These are phyloP conservation scores for Hyles lineata DNA, from an alignment of 2,888 invertebrate genomes.

Conservation along the genomic window DNA sequence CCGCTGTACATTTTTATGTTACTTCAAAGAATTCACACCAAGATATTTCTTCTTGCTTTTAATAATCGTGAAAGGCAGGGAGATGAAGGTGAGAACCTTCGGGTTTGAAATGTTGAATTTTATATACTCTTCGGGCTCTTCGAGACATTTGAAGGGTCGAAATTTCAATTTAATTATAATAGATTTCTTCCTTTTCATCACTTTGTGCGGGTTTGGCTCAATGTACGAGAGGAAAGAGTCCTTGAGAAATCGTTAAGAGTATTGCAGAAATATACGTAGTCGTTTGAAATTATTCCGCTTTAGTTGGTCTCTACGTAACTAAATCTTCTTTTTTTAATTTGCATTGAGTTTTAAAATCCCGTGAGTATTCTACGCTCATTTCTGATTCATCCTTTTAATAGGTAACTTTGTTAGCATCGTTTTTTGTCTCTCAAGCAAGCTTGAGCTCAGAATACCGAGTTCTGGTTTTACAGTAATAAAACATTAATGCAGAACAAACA, in stretches of 20 bases:
- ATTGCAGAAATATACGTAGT: neutral
- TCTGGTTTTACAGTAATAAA: constrained; percentile 30
- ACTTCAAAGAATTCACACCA: constrained; percentile 51
- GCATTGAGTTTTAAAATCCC: constrained; percentile 22
- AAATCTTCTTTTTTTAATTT: constrained; percentile 19
- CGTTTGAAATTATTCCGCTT: neutral
- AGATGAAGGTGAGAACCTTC: constrained; percentile 41
- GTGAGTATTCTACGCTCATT: constrained; percentile 42
- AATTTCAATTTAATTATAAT: constrained; percentile 29
- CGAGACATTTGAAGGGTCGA: constrained; percentile 27
- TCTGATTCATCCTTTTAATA: constrained; percentile 45
- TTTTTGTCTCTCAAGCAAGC: constrained; percentile 44
- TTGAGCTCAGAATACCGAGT: constrained; percentile 42
- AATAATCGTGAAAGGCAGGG: constrained; percentile 46
- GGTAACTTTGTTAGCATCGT: constrained; percentile 39
- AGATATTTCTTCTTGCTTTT: constrained; percentile 45
- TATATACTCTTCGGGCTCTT: constrained; percentile 28
- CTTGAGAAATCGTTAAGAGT: neutral
- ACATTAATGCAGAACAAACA: constrained; percentile 25
- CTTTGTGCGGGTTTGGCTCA: neutral
- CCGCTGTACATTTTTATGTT: constrained; percentile 47
- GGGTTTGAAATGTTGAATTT: constrained; percentile 40
- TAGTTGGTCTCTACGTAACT: neutral
- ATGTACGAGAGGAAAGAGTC: neutral
- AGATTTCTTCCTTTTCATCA: constrained; percentile 6